Base-by-base conservation (phyloP, 2,888 invertebrate genomes). In the Carabus problematicus region DNA sequence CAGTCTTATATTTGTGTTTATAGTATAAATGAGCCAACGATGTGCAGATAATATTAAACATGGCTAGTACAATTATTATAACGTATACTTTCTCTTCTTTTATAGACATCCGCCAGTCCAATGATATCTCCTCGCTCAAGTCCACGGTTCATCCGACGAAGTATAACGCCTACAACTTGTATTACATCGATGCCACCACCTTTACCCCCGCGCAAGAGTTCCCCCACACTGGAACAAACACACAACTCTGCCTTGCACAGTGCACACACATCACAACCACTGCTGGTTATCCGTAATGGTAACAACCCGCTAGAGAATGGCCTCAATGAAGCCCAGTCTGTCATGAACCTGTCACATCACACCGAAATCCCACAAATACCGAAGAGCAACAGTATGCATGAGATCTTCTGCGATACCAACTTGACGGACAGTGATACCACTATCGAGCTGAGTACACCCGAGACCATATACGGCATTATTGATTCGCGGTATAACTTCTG, bases 381-480 rank as follows among this genome's bases (percentile, higher is more conserved):
- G 18, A 81, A 81, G 71, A 81, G 82, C 71, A 81, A 72, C 73
- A 81, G 81, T 11, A 80, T 81, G 79, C 76, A 81, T 63, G 81
- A 81, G 67, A 78, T 81, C 11, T 56, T 40, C 8, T 62, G 73
- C 77, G 75, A 74, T 71, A 76, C 69, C 60, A 71, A 56, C 49
- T 64, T 64, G 40, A 47, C 66, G 49, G 43, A 43, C 64, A 16
- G 67, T 14, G 75, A 75, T 9, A 73, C 73, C 61, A 64, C 72
- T n/a, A 73, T 82, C 6, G 82, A 82, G 72, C 71, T 90, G 0
- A 90, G 91, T 0, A 89, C 90, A 3, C 89, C 91, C 0, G 91
- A 91, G 77, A 91, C 90, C 3, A 91, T 91, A 67, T 87, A 87
- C 14, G 91, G 91, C 0, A 83, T 91, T 29, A 90, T 91, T 59